phyloP scores from a whole-genome alignment of 64 coral and sea anemone genomes.

The Porites australiensis region DNA sequence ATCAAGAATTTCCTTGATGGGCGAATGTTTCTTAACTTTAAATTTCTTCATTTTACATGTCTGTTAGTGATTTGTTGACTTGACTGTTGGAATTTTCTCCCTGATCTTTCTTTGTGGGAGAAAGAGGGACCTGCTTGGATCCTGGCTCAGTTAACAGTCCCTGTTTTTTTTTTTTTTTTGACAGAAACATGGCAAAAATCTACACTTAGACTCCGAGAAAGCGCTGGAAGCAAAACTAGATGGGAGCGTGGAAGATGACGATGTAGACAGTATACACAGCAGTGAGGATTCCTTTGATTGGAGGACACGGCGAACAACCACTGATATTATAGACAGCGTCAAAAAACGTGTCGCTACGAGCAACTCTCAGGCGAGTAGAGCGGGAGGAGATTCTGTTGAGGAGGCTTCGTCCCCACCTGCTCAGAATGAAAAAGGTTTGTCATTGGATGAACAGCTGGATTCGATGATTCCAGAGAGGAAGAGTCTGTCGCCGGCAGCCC shows the following conservation, averaged over 20 bases:
- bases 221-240: neutral
- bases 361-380: neutral
- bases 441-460: conserved; percentile 43
- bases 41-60: too few species aligned
- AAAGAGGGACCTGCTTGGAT: too few species aligned
- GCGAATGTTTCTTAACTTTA: too few species aligned
- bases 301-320: conserved; percentile 48
- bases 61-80: too few species aligned
- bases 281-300: conserved; percentile 72
- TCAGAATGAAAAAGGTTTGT: neutral
- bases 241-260: neutral
- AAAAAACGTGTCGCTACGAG: conserved; percentile 53
- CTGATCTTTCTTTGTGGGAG: too few species aligned
- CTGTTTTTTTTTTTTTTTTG: neutral
- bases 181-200: neutral
- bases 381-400: neutral
- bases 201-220: neutral
- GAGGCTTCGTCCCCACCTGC: neutral
- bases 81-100: too few species aligned
- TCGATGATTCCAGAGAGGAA: conserved; percentile 41
- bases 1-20: too few species aligned
- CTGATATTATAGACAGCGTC: conserved; percentile 63
- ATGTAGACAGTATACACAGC: neutral
- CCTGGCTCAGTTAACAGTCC: too few species aligned
- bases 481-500: conserved; percentile 49